Evolutionary conservation across 2,888 invertebrate species (phyloP).

Genomic region (Lepetodrilus schrolli): DNA sequence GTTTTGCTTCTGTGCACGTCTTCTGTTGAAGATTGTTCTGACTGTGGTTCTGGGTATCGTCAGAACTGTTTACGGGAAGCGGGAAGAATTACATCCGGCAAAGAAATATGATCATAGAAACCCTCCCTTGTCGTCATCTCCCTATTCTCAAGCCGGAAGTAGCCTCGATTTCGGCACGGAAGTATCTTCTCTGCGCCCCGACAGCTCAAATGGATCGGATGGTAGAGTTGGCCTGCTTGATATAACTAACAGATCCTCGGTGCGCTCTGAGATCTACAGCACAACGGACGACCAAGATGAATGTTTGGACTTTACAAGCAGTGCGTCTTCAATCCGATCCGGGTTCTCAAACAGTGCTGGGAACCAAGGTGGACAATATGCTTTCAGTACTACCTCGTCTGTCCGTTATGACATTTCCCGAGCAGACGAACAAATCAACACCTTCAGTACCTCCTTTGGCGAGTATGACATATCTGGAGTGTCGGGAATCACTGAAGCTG

Average conservation of each 20-base stretch:
- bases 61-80: not conserved
- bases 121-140: not conserved
- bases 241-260: not conserved
- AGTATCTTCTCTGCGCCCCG: not conserved
- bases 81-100: not conserved
- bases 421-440: too few relatives aligned
- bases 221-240: not conserved
- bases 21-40: not conserved
- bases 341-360: too few relatives aligned
- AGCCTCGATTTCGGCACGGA: not conserved
- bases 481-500: too few relatives aligned
- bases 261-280: too few relatives aligned
- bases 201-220: not conserved
- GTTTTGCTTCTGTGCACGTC: not conserved
- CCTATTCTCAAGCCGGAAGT: not conserved
- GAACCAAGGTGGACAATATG: too few relatives aligned
- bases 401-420: too few relatives aligned
- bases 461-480: too few relatives aligned
- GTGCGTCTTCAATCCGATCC: too few relatives aligned
- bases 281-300: too few relatives aligned
- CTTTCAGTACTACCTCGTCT: too few relatives aligned
- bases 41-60: not conserved
- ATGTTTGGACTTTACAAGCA: not conserved
- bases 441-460: too few relatives aligned
- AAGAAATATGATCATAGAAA: not conserved